These are phyloP conservation scores for Hydractinia symbiolongicarpus DNA, from an alignment of 30 jellyfish, hydroid and myxozoan genomes.

Conservation along the genomic window DNA sequence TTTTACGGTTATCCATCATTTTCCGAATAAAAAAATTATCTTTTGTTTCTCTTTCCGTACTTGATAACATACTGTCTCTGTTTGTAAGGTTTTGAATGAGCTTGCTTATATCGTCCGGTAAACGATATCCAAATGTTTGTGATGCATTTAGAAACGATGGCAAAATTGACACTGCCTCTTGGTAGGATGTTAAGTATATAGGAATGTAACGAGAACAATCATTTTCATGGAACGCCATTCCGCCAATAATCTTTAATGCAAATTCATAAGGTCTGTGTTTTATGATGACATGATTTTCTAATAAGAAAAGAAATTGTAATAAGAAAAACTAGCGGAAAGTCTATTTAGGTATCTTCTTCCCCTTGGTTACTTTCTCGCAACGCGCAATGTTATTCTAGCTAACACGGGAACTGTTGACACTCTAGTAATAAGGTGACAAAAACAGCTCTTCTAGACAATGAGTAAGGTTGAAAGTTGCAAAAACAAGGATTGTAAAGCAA, in stretches of 20 bases:
- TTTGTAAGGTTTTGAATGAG: neutral
- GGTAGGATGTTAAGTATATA: conserved; percentile 1
- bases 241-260: conserved; percentile 24
- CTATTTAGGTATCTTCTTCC: too few relatives aligned
- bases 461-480: too few relatives aligned
- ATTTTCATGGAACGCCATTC: conserved; percentile 22
- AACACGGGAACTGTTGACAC: too few relatives aligned
- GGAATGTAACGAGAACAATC: conserved; percentile 30
- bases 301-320: too few relatives aligned
- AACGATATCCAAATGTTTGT: neutral
- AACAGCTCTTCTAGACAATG: too few relatives aligned
- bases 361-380: too few relatives aligned
- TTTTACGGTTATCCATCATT: neutral
- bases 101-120: conserved; percentile 16
- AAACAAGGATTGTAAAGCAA: too few relatives aligned
- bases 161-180: neutral
- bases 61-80: neutral
- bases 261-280: conserved; percentile 36
- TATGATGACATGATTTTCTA: neutral
- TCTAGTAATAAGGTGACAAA: too few relatives aligned
- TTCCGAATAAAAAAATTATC: neutral
- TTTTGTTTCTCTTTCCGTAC: neutral
- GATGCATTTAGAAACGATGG: conserved; percentile 24
- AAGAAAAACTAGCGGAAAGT: too few relatives aligned
- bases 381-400: too few relatives aligned